These are phyloP conservation scores for Sussaba pulchella DNA, from an alignment of 2,888 invertebrate genomes.

Conservation along the genomic window DNA sequence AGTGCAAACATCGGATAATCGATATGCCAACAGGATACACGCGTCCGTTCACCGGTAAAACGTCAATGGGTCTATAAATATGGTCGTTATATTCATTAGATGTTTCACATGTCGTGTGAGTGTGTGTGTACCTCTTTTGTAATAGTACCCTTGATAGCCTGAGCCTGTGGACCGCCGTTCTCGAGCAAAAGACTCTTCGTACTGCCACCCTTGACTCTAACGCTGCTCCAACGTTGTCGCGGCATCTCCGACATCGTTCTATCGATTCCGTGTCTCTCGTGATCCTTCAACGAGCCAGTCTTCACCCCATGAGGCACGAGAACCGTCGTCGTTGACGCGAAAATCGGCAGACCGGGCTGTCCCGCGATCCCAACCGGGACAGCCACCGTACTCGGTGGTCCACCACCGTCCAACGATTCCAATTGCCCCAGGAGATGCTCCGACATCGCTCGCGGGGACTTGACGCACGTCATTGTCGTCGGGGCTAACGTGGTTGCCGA, in stretches of 20 bases:
- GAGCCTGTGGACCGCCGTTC: conserved; percentile 81
- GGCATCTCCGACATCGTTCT: conserved; percentile 74
- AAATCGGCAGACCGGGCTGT: conserved; percentile 32
- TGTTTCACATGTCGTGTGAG: background rate
- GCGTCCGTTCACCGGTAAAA: background rate
- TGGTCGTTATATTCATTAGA: background rate
- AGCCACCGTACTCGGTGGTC: conserved; percentile 71
- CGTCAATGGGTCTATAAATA: background rate
- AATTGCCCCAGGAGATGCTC: conserved; percentile 82
- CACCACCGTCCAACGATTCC: conserved; percentile 72
- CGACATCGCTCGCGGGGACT: conserved; percentile 81
- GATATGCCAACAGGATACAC: conserved; percentile 14
- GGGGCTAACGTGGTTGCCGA: conserved; percentile 80
- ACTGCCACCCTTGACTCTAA: conserved; percentile 81
- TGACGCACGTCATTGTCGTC: conserved; percentile 81
- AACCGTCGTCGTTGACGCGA: conserved; percentile 45
- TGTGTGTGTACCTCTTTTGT: conserved; percentile 80
- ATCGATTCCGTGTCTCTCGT: conserved; percentile 75
- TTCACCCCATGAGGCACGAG: conserved; percentile 69
- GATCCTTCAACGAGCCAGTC: conserved; percentile 78
- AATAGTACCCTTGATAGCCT: conserved; percentile 77
- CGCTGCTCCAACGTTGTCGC: conserved; percentile 82
- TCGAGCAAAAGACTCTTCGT: conserved; percentile 82
- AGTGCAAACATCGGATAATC: conserved; percentile 18
- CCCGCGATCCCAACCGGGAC: conserved; percentile 69